Percentiles rank a stretch among this genome's conserved stretches.
These are phyloP conservation scores for Proisotoma minuta DNA, from an alignment of 2,888 invertebrate species.

Conservation along the genomic window DNA sequence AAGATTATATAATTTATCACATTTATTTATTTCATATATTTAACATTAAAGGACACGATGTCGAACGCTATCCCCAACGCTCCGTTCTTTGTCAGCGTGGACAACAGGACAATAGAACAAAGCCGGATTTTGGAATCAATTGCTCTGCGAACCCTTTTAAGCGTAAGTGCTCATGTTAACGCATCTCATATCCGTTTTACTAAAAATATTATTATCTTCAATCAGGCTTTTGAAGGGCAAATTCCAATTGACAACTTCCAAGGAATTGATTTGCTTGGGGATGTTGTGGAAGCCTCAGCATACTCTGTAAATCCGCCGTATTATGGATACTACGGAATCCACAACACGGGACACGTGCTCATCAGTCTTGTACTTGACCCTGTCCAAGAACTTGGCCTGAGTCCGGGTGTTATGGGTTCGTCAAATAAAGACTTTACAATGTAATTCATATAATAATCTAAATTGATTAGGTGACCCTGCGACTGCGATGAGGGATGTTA, in stretches of 20 bases:
- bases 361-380: slow-evolving; percentile 69
- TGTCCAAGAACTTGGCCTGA: slow-evolving; percentile 20
- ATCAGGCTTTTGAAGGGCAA: not conserved
- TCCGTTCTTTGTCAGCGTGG: slow-evolving; percentile 27
- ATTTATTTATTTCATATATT: not conserved
- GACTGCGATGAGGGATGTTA: slow-evolving; percentile 60
- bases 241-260: not conserved
- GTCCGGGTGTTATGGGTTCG: slow-evolving; percentile 21
- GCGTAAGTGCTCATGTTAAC: slow-evolving; percentile 13
- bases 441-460: slow-evolving; percentile 52
- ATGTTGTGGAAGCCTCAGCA: slow-evolving; percentile 69
- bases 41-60: slow-evolving; percentile 26
- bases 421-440: too few relatives aligned
- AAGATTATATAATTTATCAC: not conserved
- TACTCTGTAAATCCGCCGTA: slow-evolving; percentile 14
- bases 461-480: slow-evolving; percentile 78
- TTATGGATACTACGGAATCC: slow-evolving; percentile 59
- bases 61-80: slow-evolving; percentile 22
- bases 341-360: slow-evolving; percentile 72
- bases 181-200: too few relatives aligned
- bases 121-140: slow-evolving; percentile 28
- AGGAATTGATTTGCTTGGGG: slow-evolving; percentile 69
- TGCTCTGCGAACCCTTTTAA: slow-evolving; percentile 21
- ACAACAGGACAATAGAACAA: slow-evolving; percentile 25
- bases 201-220: not conserved